A percentile compares a stretch with the other conserved stretches of the same genome.
Conservation (phyloP, 2,888 invertebrate genomes). For the Baccha elongata region DNA sequence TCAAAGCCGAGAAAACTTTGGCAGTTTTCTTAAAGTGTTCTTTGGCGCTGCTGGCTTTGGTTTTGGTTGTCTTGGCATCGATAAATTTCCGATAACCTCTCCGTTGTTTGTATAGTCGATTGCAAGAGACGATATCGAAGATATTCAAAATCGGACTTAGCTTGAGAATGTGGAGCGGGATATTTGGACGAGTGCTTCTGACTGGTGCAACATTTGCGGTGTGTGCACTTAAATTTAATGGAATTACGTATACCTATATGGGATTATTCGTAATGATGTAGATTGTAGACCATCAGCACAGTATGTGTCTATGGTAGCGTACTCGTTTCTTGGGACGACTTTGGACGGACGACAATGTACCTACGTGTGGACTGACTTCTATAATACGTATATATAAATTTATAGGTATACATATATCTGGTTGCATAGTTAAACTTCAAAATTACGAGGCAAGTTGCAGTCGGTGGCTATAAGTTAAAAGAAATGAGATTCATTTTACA, state of each 20-base stretch:
- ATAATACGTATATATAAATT: too few relatives aligned
- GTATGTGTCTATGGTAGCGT: conserved; percentile 3
- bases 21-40: conserved; percentile 65
- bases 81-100: conserved; percentile 66
- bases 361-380: background rate
- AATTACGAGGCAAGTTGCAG: conserved; percentile 63
- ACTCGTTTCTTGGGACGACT: conserved; percentile 26
- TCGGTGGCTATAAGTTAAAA: conserved; percentile 43
- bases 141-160: conserved; percentile 55
- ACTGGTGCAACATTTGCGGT: conserved; percentile 65
- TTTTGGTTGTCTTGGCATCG: conserved; percentile 42
- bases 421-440: conserved; percentile 63
- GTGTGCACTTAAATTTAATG: conserved; percentile 74
- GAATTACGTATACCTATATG: conserved; percentile 63
- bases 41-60: background rate
- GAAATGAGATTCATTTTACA: conserved; percentile 63
- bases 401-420: background rate
- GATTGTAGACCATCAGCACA: conserved; percentile 30
- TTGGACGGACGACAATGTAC: background rate
- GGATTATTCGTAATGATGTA: conserved; percentile 70
- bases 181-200: conserved; percentile 40
- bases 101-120: conserved; percentile 31
- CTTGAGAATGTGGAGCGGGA: conserved; percentile 15
- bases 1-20: conserved; percentile 70
- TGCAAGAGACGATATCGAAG: conserved; percentile 55